These are phyloP conservation scores for Cosmopolites sordidus DNA, from an alignment of 2,888 invertebrate species.

Conservation along the genomic window DNA sequence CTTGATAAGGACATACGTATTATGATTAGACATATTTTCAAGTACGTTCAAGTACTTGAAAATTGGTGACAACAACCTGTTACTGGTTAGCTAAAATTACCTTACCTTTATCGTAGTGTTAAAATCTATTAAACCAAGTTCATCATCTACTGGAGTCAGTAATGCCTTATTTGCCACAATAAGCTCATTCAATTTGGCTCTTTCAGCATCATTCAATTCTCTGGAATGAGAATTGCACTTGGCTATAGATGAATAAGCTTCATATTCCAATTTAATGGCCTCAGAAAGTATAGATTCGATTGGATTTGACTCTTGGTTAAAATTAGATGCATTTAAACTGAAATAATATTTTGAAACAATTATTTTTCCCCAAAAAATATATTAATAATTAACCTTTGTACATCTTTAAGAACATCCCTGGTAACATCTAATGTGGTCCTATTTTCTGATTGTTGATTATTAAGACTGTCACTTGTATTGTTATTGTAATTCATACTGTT, in stretches of 20 bases:
- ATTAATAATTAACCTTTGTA: constrained; percentile 54
- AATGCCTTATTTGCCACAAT: constrained; percentile 83
- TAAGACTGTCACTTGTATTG: constrained; percentile 5
- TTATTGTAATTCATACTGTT: constrained; percentile 14
- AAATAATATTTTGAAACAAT: neutral
- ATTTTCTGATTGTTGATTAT: constrained; percentile 3
- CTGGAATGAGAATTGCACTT: constrained; percentile 58
- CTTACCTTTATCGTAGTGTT: constrained; percentile 20
- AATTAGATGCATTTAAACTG: constrained; percentile 9
- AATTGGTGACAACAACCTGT: no score
- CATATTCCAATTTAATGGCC: constrained; percentile 81
- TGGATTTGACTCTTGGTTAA: constrained; percentile 50
- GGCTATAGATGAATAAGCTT: constrained; percentile 58
- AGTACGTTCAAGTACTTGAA: no score
- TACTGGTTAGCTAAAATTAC: no score
- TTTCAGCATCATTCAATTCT: constrained; percentile 75
- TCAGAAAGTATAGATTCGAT: constrained; percentile 82
- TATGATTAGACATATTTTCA: no score
- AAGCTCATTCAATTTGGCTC: constrained; percentile 77
- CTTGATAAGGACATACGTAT: no score
- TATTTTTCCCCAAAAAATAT: neutral
- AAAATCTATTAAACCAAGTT: constrained; percentile 61
- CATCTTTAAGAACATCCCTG: constrained; percentile 62
- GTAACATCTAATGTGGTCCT: constrained; percentile 48
- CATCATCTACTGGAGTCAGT: constrained; percentile 78